Evolutionary conservation across 2,888 invertebrate genomes (phyloP), one percentile per base, ranked within the genome.

Genomic region (Mimachlamys varia): DNA sequence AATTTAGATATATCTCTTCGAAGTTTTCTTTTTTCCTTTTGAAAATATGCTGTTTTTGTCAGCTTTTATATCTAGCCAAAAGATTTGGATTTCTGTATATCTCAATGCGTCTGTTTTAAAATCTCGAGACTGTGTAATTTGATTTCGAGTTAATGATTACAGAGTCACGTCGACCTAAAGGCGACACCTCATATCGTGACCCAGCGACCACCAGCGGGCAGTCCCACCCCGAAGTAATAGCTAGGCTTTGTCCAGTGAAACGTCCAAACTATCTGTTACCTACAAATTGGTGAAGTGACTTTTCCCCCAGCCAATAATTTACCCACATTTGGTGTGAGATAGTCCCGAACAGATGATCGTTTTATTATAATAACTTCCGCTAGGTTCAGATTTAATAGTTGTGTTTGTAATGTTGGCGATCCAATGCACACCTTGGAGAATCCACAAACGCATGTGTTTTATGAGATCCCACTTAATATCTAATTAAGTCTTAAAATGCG

Each of bases 351-450:
- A 76, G 76, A 76, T 76, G 76, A 76, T 76, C 76, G 76, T 76
- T 76, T 76, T 76, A 76, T 76, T 76, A 76, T 76, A 33, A 27
- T 76, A 76, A 76, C 76, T 76, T 76, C 76, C 76, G 76, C 76
- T 76, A 76, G 76, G 5, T 76, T 76, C 76, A 33, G 17, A 76
- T 33, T 76, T 76, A 76, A 76, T 76, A 27, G 76, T 76, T 76
- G 12, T 12, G 76, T 76, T 76, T 76, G 76, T 76, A 76, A 76
- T 27, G 33, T 76, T 33, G 76, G 76, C 27, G 76, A 27, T 76
- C 27, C 33, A 33, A 76, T 22, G 76, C 76, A 76, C 76, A 76
- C 76, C 76, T 76, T 76, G 33, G 22, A 76, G 76, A 33, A 22
- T 27, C 76, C 76, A 33, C 76, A 27, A 76, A 76, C 27, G 76